These are phyloP conservation scores for Craseonycteris thonglongyai DNA, from an alignment of 2,113 vertebrate species.

Conservation along the genomic window DNA sequence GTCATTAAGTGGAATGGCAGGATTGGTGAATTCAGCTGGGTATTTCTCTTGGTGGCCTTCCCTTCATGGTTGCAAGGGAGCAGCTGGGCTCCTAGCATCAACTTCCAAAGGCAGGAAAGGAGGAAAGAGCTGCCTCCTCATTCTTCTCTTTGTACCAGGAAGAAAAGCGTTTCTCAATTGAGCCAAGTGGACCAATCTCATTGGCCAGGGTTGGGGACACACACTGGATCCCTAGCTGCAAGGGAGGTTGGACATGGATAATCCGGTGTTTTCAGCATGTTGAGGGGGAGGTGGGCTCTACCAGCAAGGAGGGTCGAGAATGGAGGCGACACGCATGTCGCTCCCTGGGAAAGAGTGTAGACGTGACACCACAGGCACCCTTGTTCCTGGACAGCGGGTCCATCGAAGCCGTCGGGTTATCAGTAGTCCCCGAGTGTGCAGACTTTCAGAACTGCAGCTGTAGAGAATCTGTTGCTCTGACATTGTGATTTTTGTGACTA, in stretches of 20 bases:
- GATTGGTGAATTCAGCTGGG: neutral
- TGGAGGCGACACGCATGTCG: neutral
- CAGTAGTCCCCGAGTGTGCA: neutral
- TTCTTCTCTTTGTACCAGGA: neutral
- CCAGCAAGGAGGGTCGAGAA: neutral
- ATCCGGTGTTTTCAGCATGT: neutral
- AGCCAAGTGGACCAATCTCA: neutral
- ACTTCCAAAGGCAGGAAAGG: neutral
- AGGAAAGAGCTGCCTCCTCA: neutral
- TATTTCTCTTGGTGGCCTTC: neutral
- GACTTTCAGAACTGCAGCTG: neutral
- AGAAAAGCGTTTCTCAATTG: neutral
- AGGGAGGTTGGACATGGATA: neutral
- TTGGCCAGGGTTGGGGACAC: neutral
- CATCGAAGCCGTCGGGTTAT: neutral
- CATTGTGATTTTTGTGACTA: neutral
- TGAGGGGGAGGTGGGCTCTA: neutral
- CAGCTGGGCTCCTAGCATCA: neutral
- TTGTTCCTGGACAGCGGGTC: neutral
- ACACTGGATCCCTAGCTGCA: rapidly evolving
- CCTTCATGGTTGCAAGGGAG: neutral
- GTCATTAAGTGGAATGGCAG: neutral
- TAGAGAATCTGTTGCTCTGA: neutral
- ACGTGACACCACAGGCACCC: neutral
- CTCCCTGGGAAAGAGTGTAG: neutral